Evolutionary conservation across 2,113 vertebrate genomes (phyloP).

Genomic region (Syngnathus floridae): DNA sequence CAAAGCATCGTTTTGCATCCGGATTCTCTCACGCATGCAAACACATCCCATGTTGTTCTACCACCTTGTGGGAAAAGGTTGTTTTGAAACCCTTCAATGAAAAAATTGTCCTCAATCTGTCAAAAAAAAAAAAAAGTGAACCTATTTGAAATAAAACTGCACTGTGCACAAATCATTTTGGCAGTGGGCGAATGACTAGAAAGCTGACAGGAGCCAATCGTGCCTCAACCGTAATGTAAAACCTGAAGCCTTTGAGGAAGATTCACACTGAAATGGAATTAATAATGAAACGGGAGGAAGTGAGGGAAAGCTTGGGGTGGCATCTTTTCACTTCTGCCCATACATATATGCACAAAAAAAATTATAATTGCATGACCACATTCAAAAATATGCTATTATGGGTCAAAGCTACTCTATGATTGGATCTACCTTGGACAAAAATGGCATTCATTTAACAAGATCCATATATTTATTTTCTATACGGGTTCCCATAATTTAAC

Average conservation of each 20-base stretch:
- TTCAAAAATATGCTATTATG: neutral
- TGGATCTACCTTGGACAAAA: neutral
- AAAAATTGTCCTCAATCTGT: slow-evolving; percentile 5
- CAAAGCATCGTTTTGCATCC: neutral
- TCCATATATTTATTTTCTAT: neutral
- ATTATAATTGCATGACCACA: neutral
- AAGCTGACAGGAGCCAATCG: neutral
- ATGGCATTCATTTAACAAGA: neutral
- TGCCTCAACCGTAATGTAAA: neutral
- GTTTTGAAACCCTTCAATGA: neutral
- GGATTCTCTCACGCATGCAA: neutral
- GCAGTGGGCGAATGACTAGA: neutral
- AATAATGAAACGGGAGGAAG: neutral
- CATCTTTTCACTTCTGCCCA: neutral
- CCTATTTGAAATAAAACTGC: neutral
- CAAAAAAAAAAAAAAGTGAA: slow-evolving; percentile 1
- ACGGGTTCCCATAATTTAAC: no score
- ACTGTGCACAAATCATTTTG: neutral
- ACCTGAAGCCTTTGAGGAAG: neutral
- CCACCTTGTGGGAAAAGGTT: neutral
- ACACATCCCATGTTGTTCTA: neutral
- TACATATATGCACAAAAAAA: neutral
- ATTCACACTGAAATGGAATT: slow-evolving; percentile 1
- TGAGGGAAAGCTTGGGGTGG: no score
- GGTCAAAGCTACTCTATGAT: neutral